Base-by-base conservation (phyloP, 2,888 invertebrate genomes). In the Desoria tigrina region DNA sequence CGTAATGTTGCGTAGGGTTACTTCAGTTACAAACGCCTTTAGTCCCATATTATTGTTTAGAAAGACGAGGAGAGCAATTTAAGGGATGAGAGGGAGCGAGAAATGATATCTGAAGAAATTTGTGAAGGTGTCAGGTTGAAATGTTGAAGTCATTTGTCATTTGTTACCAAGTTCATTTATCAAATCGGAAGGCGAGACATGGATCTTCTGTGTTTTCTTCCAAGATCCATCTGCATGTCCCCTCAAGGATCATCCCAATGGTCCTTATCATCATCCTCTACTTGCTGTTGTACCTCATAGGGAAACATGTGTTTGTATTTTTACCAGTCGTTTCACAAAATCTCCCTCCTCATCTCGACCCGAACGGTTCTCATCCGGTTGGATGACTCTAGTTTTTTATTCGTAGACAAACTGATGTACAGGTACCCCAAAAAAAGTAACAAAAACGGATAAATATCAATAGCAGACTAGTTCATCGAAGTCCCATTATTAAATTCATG, bases 91-190 rank as follows among this genome's bases (percentile, higher is more conserved):
- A 49, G 32, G 54, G 53, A 49, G 51, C 49, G 57, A 64, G 56
- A 61, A 61, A 42, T 68, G 39, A 56, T 70, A 67, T 67, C 63
- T 69, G 54, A 62, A 68, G 66, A 72, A 74, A 73, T 74, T 74
- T 74, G 74, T 74, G 74, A 74, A 74, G 74, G 74, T 74, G 74
- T 73, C 74, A 70, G 61, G 59, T 65, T 54, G 60, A 65, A 72
- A 69, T 68, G 66, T 57, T 69, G 58, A 67, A 69, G 61, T 72
- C 73, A 74, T 74, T 74, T 74, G 70, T 74, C 74, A 74, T 73
- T 70, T 65, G 68, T 58, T 63, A 50, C 68, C 58, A 54, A 54
- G 63, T 69, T 70, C 71, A 74, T 74, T 74, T 73, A 74, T 74
- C 74, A 74, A 67, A 24, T 61, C 26, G 16, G 37, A 50, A 63